Conservation (phyloP, 92 coral and sea anemone species). For the Heteractis magnifica region DNA sequence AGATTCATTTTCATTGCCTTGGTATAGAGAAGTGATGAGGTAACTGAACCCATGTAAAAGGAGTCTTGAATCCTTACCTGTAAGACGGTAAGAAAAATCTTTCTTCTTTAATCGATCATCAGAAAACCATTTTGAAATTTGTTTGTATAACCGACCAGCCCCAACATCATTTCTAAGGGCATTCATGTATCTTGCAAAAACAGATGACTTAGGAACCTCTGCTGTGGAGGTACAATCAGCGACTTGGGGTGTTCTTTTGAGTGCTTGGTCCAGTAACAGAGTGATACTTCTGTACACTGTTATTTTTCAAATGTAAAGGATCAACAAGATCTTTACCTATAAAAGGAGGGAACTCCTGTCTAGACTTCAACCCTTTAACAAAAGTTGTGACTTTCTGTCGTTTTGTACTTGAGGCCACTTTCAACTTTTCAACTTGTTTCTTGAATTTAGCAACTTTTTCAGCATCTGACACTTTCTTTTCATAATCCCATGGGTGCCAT, state of each 20-base stretch:
- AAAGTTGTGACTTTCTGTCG: conserved; percentile 18
- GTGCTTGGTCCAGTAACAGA: conserved; percentile 18
- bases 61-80: conserved; percentile 7
- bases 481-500: conserved; percentile 44
- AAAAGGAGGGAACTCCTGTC: conserved; percentile 18
- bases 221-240: conserved; percentile 7
- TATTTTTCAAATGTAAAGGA: conserved; percentile 14
- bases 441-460: conserved; percentile 27
- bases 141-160: conserved; percentile 13
- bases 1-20: conserved; percentile 3
- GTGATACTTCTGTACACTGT: background rate
- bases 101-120: conserved; percentile 17
- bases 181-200: background rate
- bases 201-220: background rate
- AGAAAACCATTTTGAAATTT: conserved; percentile 3
- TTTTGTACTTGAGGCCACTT: background rate
- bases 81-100: conserved; percentile 5
- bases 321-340: conserved; percentile 15
- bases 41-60: conserved; percentile 13
- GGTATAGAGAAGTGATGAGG: conserved; percentile 6
- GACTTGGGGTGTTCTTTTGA: conserved; percentile 1
- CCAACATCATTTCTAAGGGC: conserved; percentile 8
- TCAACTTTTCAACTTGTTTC: background rate
- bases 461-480: conserved; percentile 27
- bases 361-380: conserved; percentile 9